A percentile compares a stretch with the other conserved stretches of the same genome.
phyloP scores from a whole-genome alignment of 30 jellyfish, hydroid and myxozoan genomes.

The Morbakka virulenta region DNA sequence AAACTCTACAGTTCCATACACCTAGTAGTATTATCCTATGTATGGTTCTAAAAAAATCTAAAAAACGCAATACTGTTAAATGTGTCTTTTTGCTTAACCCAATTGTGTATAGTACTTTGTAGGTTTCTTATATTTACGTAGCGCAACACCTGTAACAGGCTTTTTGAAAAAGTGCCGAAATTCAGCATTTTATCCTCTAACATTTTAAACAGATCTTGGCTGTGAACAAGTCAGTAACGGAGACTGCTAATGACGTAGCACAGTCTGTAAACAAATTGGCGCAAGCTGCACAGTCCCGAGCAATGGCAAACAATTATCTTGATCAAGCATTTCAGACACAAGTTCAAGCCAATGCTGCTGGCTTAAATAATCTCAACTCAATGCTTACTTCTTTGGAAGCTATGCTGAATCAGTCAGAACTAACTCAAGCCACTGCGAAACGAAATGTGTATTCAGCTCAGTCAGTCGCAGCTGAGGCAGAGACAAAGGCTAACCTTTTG shows the following conservation, averaged over 20 bases:
- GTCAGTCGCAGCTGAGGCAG: slow-evolving; percentile 69
- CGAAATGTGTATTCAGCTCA: slow-evolving; percentile 56
- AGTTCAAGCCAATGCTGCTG: slow-evolving; percentile 76
- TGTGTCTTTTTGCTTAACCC: too few relatives aligned
- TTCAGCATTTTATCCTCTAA: too few relatives aligned
- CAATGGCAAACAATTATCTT: slow-evolving; percentile 56
- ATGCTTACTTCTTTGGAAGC: slow-evolving; percentile 43
- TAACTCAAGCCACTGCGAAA: slow-evolving; percentile 61
- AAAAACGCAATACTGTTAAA: too few relatives aligned
- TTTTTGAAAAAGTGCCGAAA: too few relatives aligned
- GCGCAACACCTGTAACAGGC: too few relatives aligned
- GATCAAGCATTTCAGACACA: slow-evolving; percentile 62
- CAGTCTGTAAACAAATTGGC: slow-evolving; percentile 65
- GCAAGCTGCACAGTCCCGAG: slow-evolving; percentile 64
- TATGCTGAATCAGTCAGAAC: slow-evolving; percentile 46
- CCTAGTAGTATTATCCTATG: too few relatives aligned
- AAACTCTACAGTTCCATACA: too few relatives aligned
- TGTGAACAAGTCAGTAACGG: slow-evolving; percentile 70
- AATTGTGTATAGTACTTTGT: too few relatives aligned
- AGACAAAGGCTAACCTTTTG: slow-evolving; percentile 39
- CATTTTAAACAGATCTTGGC: slow-evolving; percentile 56
- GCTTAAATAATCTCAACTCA: slow-evolving; percentile 55
- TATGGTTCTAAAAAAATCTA: too few relatives aligned
- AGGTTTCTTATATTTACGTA: too few relatives aligned
- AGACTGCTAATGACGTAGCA: slow-evolving; percentile 73